Conservation (phyloP, 2,888 invertebrate genomes). For the Lottia gigantea region DNA sequence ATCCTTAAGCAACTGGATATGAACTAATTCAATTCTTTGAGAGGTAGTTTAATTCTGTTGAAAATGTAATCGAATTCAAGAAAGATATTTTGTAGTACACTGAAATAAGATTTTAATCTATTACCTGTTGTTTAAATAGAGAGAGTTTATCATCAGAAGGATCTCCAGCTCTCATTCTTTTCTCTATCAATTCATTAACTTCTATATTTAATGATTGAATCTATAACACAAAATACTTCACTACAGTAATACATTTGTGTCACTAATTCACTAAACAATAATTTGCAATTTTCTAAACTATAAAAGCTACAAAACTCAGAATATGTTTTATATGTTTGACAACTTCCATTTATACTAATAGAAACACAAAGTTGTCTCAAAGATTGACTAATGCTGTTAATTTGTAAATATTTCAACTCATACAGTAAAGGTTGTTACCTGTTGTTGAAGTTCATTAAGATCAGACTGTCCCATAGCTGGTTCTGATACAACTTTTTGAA, state of each 20-base stretch:
- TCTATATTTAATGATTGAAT: conserved; percentile 72
- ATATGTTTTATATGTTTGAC: too few relatives aligned
- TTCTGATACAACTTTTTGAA: conserved; percentile 77
- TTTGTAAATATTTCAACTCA: too few relatives aligned
- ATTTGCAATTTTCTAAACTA: too few relatives aligned
- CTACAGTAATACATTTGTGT: neutral
- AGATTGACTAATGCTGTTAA: neutral
- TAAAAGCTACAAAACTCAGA: too few relatives aligned
- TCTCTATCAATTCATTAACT: conserved; percentile 80
- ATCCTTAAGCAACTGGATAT: too few relatives aligned
- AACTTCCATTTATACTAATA: neutral
- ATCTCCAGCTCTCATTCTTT: conserved; percentile 76
- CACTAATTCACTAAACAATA: too few relatives aligned
- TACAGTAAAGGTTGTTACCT: conserved; percentile 69
- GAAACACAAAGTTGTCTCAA: neutral
- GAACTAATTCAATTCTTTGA: too few relatives aligned
- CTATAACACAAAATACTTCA: conserved; percentile 51
- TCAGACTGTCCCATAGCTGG: conserved; percentile 77
- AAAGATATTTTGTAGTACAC: too few relatives aligned
- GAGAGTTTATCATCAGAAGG: conserved; percentile 80
- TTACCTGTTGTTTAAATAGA: conserved; percentile 83
- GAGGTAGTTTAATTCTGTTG: too few relatives aligned
- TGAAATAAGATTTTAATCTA: too few relatives aligned
- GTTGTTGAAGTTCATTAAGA: conserved; percentile 74
- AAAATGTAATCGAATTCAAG: too few relatives aligned